These are phyloP conservation scores for Lanius collurio DNA, from an alignment of 2,113 vertebrate genomes.

Conservation along the genomic window DNA sequence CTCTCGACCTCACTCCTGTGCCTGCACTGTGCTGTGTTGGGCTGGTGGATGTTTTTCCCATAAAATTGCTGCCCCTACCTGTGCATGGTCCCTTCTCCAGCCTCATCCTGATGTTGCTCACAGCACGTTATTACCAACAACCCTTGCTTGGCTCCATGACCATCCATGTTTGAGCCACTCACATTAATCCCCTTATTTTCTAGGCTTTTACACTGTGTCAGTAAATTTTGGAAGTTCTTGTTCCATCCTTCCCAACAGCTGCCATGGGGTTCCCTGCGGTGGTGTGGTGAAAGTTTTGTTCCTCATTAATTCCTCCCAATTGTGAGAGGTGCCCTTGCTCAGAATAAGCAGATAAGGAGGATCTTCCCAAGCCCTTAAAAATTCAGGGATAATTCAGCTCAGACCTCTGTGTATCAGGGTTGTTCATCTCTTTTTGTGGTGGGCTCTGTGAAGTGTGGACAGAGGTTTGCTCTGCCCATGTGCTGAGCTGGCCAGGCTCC, in stretches of 20 bases:
- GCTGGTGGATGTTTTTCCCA: neutral
- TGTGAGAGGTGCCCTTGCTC: neutral
- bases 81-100: neutral
- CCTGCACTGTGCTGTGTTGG: neutral
- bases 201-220: too few species aligned
- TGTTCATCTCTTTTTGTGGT: neutral
- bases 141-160: fast-evolving
- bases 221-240: neutral
- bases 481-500: neutral
- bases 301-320: neutral
- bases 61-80: neutral
- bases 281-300: neutral
- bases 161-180: neutral
- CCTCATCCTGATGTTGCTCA: neutral
- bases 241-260: neutral
- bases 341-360: neutral
- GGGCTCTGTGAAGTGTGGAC: neutral
- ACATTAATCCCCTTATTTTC: neutral
- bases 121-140: neutral
- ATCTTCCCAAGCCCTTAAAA: neutral
- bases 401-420: fast-evolving
- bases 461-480: neutral
- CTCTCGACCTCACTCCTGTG: neutral
- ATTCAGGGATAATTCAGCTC: neutral
- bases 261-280: neutral